Evolutionary conservation across 1,140 invertebrate genomes (phyloP), one percentile per base, ranked within the genome.

Genomic region (Heterodera carotae): DNA sequence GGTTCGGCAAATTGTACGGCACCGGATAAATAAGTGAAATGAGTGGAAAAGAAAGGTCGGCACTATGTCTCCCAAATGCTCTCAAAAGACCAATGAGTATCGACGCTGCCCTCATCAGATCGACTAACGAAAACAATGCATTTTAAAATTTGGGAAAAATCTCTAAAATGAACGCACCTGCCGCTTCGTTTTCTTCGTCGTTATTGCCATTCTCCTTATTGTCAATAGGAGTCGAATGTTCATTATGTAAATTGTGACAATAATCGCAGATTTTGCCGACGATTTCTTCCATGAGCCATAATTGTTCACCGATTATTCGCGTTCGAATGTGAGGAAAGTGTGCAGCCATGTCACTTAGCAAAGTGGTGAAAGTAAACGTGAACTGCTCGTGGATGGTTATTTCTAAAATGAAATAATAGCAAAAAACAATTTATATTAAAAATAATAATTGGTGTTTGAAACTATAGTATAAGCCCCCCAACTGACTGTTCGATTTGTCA

Each of bases 311-410:
- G 3, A 88, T 66, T 31, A 88, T 87, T 31, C 76, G 67, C 39
- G 86, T 74, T 1, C 86, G 75, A 27, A 72, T 60, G 31, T 77
- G 75, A 15, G 80, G 81, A 48, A 76, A 81, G 29, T 84, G 80
- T n/a, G 80, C 81, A n/a, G 84, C 86, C 25, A 88, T 69, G 69
- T 88, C 86, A 27, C 82, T 83, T 1, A 88, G 76, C 29, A 79
- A 75, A 8, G 86, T 88, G 66, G 86, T 88, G 56, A 88, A 86
- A 59, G 84, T 85, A 62, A 88, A 88, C 5, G 79, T 76, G 62
- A 88, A 88, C 64, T 84, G 81, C 76, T 88, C 86, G 69, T 88
- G 83, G 43, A 86, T 86, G 12, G 86, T 79, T n/a, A 88, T 77
- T 77, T 77, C 86, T 87, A 62, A 68, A 66, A 53, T n/a, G 29